These are phyloP conservation scores for Lordiphosa mommai DNA, from an alignment of 1,140 invertebrate genomes.

Conservation along the genomic window DNA sequence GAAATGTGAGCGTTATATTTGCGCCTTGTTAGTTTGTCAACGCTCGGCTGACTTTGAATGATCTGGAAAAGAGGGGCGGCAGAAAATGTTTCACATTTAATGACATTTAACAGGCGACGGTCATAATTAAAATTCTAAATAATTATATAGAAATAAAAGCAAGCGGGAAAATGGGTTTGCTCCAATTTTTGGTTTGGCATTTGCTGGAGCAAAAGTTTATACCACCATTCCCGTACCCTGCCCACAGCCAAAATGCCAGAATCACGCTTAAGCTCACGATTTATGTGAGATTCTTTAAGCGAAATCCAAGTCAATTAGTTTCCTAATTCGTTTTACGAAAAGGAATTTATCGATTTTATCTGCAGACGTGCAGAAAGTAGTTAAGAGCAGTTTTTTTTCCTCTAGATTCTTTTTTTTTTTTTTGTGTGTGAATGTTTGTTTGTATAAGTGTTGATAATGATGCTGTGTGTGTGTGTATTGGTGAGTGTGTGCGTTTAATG, in stretches of 20 bases:
- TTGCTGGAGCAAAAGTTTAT: constrained; percentile 26
- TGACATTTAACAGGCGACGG: constrained; percentile 65
- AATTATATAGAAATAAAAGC: constrained; percentile 22
- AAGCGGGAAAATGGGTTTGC: constrained; percentile 20
- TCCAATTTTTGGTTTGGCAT: constrained; percentile 23
- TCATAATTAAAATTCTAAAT: constrained; percentile 68
- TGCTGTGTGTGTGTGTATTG: constrained; percentile 21
- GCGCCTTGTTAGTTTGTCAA: constrained; percentile 69
- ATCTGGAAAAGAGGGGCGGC: constrained; percentile 20
- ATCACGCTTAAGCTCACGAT: constrained; percentile 74
- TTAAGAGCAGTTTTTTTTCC: constrained; percentile 58
- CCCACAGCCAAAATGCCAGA: constrained; percentile 44
- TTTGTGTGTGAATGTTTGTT: constrained; percentile 8
- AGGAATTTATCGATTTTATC: constrained; percentile 77
- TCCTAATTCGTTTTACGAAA: constrained; percentile 77
- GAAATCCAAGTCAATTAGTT: constrained; percentile 77
- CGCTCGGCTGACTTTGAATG: constrained; percentile 59
- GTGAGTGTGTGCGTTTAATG: constrained; percentile 49
- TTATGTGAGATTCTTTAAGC: constrained; percentile 77
- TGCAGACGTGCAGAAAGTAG: constrained; percentile 76
- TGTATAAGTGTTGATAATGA: constrained; percentile 65
- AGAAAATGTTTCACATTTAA: constrained; percentile 59
- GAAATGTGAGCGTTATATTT: constrained; percentile 63
- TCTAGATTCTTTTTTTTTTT: background rate
- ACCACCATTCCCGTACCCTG: background rate